These are phyloP conservation scores for Alauda arvensis DNA, from an alignment of 2,797 vertebrate species.

Conservation along the genomic window DNA sequence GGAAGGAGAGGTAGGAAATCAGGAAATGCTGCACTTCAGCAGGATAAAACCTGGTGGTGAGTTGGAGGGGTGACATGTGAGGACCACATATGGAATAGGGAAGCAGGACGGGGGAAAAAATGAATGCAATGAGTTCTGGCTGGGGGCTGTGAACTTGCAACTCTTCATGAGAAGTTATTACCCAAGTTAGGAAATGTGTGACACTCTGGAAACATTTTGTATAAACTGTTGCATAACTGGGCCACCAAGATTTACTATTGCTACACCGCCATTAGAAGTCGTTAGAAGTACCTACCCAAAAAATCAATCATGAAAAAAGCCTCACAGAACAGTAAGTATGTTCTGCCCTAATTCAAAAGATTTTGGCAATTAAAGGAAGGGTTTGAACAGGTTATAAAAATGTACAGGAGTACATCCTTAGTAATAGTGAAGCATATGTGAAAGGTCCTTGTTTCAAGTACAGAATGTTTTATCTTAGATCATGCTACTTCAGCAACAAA, in stretches of 20 bases:
- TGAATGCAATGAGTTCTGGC: neutral
- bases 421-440: neutral
- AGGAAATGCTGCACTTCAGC: neutral
- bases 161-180: neutral
- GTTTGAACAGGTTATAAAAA: neutral
- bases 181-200: neutral
- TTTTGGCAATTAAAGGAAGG: neutral
- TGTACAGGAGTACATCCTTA: neutral
- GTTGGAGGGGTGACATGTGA: neutral
- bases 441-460: slow-evolving; percentile 1
- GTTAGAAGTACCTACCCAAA: neutral
- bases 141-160: neutral
- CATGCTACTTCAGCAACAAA: slow-evolving; percentile 13
- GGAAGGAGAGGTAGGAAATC: neutral
- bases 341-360: neutral
- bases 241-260: neutral
- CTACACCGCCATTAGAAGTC: neutral
- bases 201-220: neutral
- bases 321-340: neutral
- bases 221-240: neutral
- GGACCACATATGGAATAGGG: fast-evolving
- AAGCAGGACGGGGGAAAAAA: neutral
- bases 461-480: neutral
- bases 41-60: neutral
- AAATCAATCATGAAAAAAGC: neutral